These are phyloP conservation scores for Brachyhypopomus gauderio DNA, from an alignment of 2,113 vertebrate species.

Conservation along the genomic window DNA sequence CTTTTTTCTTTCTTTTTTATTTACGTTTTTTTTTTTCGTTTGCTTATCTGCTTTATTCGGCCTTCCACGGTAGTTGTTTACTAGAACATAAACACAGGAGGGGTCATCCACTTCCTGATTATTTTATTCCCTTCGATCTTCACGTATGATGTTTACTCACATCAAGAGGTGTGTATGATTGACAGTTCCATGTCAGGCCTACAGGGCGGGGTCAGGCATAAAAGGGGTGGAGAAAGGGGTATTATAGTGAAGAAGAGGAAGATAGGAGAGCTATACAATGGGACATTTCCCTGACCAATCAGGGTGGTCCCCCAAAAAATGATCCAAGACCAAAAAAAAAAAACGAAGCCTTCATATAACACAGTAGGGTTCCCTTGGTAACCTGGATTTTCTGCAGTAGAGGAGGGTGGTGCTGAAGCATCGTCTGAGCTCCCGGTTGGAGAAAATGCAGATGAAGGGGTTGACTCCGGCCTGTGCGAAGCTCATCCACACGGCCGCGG, in stretches of 20 bases:
- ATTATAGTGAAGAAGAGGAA: conserved; percentile 54
- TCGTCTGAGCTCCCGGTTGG: conserved; percentile 99
- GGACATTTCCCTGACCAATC: conserved; percentile 69
- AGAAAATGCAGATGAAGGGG: conserved; percentile 99
- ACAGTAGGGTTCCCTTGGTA: conserved; percentile 99
- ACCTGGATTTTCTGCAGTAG: conserved; percentile 99
- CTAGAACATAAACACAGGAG: conserved; percentile 79
- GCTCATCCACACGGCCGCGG: conserved; percentile 99
- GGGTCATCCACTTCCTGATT: conserved; percentile 62
- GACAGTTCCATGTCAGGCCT: conserved; percentile 66
- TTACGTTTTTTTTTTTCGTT: conserved; percentile 56
- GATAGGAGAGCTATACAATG: conserved; percentile 71
- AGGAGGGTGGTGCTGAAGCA: conserved; percentile 99
- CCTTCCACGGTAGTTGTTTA: conserved; percentile 74
- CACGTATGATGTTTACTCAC: conserved; percentile 62
- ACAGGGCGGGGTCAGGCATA: conserved; percentile 51
- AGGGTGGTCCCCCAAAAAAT: conserved; percentile 54
- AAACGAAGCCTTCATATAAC: conserved; percentile 94
- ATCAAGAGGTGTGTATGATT: conserved; percentile 59
- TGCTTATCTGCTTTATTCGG: conserved; percentile 71
- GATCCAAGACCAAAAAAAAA: conserved; percentile 60
- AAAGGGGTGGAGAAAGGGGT: conserved; percentile 33
- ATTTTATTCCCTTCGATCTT: conserved; percentile 69
- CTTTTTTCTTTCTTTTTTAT: conserved; percentile 40
- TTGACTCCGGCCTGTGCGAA: conserved; percentile 99